phyloP scores from a whole-genome alignment of 2,888 invertebrate genomes.

The Ophion ellenae region DNA sequence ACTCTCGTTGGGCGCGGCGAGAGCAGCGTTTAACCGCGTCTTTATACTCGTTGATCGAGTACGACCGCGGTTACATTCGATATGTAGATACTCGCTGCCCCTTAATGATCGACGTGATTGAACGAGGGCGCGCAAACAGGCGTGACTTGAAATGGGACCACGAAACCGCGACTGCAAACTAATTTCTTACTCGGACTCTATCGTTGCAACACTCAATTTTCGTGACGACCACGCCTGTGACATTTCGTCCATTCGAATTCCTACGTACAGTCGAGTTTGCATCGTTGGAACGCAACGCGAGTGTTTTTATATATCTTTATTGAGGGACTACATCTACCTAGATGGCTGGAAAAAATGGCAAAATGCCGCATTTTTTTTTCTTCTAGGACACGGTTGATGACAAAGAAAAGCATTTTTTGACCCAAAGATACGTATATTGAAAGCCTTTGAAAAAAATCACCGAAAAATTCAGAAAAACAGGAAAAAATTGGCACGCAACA shows the following conservation, averaged over 20 bases:
- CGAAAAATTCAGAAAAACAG: no score
- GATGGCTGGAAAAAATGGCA: no score
- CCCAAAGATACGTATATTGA: no score
- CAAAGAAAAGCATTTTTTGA: no score
- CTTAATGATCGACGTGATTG: slow-evolving; percentile 11
- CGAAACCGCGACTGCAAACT: slow-evolving; percentile 49
- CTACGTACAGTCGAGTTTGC: neutral
- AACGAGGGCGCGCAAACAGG: slow-evolving; percentile 46
- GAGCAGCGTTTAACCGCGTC: slow-evolving; percentile 84
- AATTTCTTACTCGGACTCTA: slow-evolving; percentile 32
- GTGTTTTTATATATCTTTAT: neutral
- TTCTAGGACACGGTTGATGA: no score
- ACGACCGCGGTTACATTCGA: slow-evolving; percentile 19
- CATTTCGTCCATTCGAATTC: slow-evolving; percentile 17
- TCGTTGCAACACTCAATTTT: slow-evolving; percentile 2
- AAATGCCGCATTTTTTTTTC: no score
- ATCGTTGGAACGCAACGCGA: neutral
- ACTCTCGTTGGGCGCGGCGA: slow-evolving; percentile 85
- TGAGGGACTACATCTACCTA: no score
- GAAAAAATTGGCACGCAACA: no score
- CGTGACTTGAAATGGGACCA: slow-evolving; percentile 66
- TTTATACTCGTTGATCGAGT: slow-evolving; percentile 2
- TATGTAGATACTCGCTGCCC: slow-evolving; percentile 27
- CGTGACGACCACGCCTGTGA: slow-evolving; percentile 52
- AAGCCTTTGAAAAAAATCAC: no score